Evolutionary conservation across 2,113 vertebrate genomes (phyloP).

Genomic region (Halcyon senegalensis): DNA sequence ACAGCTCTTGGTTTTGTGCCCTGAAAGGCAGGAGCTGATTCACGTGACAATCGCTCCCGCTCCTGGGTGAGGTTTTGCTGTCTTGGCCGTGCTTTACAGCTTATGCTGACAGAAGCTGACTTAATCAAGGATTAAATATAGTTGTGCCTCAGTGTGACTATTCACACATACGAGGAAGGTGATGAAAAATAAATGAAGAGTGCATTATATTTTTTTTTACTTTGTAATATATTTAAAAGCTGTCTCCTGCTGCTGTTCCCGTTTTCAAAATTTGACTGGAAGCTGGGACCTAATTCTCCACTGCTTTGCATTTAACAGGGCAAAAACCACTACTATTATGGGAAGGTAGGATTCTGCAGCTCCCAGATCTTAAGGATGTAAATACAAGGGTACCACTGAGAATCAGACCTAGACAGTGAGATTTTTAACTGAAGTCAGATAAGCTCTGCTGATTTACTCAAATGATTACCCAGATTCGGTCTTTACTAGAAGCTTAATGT

Average conservation of each 20-base stretch:
- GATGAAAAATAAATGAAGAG: slow-evolving; percentile 42
- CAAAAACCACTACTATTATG: background rate
- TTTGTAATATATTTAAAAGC: slow-evolving; percentile 10
- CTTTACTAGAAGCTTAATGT: background rate
- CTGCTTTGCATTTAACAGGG: background rate
- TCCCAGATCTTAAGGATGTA: background rate
- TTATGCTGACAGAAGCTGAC: slow-evolving; percentile 17
- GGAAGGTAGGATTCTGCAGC: background rate
- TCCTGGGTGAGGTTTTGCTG: background rate
- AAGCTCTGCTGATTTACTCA: background rate
- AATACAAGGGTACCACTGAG: background rate
- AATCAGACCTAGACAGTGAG: background rate
- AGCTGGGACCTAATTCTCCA: background rate
- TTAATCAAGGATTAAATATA: slow-evolving; percentile 35
- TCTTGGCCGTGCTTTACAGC: background rate
- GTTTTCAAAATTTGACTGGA: slow-evolving; percentile 1
- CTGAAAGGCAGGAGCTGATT: background rate
- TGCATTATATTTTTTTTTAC: background rate
- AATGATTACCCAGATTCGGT: background rate
- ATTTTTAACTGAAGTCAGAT: background rate
- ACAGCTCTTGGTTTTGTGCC: background rate
- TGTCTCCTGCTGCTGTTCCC: background rate
- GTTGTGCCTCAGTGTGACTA: background rate
- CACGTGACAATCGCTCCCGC: fast-evolving
- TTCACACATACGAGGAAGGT: slow-evolving; percentile 11